Percentiles rank a stretch among this genome's conserved stretches.
phyloP scores from a whole-genome alignment of 2,888 invertebrate species.

The Flexamia atlantica region DNA sequence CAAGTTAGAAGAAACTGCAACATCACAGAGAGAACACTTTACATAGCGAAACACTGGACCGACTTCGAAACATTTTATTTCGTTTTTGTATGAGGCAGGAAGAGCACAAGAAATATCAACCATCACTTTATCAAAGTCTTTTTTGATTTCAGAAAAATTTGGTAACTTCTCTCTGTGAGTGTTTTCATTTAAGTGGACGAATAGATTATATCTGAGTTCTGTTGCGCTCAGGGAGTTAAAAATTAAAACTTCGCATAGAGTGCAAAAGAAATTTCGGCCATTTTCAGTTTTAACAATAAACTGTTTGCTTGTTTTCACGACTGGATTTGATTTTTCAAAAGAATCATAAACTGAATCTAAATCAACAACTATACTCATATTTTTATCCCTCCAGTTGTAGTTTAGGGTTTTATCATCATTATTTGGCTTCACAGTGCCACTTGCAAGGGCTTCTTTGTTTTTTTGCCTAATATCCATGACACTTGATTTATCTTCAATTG shows the following conservation, averaged over 20 bases:
- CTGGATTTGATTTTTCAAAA: constrained; percentile 16
- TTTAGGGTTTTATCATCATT: too few relatives aligned
- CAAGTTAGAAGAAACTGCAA: constrained; percentile 20
- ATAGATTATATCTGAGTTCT: constrained; percentile 17
- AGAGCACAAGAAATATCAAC: not conserved
- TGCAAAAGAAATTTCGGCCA: not conserved
- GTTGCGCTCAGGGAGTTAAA: not conserved
- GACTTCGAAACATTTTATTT: not conserved
- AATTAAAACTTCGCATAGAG: not conserved
- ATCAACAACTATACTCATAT: not conserved
- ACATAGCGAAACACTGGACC: constrained; percentile 8
- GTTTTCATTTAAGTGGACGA: not conserved
- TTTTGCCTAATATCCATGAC: not conserved
- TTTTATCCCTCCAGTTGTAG: not conserved
- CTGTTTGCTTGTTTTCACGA: constrained; percentile 19
- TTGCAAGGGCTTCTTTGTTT: not conserved
- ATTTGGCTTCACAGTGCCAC: not conserved
- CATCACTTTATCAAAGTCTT: not conserved
- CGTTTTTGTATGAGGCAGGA: not conserved
- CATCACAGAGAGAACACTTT: constrained; percentile 1
- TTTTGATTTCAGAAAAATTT: constrained; percentile 12
- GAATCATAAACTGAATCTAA: not conserved
- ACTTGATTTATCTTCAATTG: too few relatives aligned
- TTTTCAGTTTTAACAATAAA: constrained; percentile 12
- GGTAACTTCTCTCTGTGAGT: not conserved